phyloP scores from a whole-genome alignment of 2,888 invertebrate genomes.

The Steinernema carpocapsae region DNA sequence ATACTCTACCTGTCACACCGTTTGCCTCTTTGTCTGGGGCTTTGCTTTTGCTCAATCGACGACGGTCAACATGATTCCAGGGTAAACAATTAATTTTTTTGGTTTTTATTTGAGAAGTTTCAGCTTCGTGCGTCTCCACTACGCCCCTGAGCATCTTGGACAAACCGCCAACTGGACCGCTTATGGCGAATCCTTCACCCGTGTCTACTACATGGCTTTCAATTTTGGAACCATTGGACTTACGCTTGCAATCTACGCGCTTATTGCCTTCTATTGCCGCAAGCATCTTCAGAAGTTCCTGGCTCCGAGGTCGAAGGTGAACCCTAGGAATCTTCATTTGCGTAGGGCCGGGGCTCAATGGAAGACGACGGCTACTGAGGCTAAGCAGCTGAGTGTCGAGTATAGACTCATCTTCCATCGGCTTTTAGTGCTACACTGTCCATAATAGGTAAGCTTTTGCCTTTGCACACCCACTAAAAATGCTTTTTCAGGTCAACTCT shows the following conservation, averaged over 20 bases:
- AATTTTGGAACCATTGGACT: neutral
- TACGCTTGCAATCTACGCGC: neutral
- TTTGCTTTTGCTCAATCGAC: neutral
- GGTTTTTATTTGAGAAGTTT: too few species aligned
- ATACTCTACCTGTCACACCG: neutral
- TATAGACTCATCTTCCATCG: neutral
- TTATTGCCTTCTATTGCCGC: neutral
- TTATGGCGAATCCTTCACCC: conserved; percentile 7
- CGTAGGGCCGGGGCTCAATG: neutral
- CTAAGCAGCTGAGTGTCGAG: neutral
- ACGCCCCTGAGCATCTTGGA: neutral
- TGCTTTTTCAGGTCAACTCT: neutral
- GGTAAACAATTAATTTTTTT: neutral
- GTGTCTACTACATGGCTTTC: conserved; percentile 1
- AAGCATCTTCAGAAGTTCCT: neutral
- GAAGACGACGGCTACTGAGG: neutral
- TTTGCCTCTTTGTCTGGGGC: neutral
- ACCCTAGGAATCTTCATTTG: neutral
- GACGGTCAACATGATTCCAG: neutral
- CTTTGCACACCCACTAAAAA: neutral
- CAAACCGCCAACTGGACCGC: conserved; percentile 4
- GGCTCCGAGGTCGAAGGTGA: neutral
- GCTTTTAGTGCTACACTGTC: too few species aligned
- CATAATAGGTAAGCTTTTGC: too few species aligned
- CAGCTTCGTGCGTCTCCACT: conserved; percentile 6